A percentile compares a stretch with the other conserved stretches of the same genome.
These are phyloP conservation scores for Euwallacea fornicatus DNA, from an alignment of 1,140 invertebrate genomes.

Conservation along the genomic window DNA sequence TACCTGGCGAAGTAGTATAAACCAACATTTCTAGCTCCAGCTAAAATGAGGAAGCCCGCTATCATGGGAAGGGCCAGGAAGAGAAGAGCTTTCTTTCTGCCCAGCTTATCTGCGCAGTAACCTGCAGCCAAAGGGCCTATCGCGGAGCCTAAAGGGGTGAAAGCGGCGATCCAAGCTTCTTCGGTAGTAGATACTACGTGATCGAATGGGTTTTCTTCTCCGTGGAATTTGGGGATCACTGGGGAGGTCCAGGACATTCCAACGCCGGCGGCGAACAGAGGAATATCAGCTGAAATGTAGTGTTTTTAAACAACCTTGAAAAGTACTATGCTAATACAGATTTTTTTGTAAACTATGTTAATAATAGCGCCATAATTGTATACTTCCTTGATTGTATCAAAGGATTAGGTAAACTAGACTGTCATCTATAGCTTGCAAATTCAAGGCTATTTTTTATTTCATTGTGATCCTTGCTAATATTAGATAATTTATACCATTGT, in stretches of 20 bases:
- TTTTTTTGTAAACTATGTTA: too few species aligned
- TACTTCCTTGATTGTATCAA: too few species aligned
- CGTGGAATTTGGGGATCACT: slow-evolving; percentile 60
- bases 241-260: slow-evolving; percentile 70
- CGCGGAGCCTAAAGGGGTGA: slow-evolving; percentile 78
- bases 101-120: slow-evolving; percentile 52
- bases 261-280: slow-evolving; percentile 20
- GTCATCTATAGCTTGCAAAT: too few species aligned
- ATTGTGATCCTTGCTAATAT: too few species aligned
- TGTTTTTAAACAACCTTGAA: too few species aligned
- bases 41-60: slow-evolving; percentile 26
- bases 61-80: slow-evolving; percentile 51
- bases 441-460: too few species aligned
- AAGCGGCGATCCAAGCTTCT: slow-evolving; percentile 77
- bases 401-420: too few species aligned
- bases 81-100: slow-evolving; percentile 55
- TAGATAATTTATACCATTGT: too few species aligned
- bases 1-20: slow-evolving; percentile 31
- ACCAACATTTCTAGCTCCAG: slow-evolving; percentile 18
- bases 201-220: slow-evolving; percentile 46
- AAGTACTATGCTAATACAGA: too few species aligned
- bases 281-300: slow-evolving; percentile 28
- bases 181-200: slow-evolving; percentile 55
- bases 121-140: slow-evolving; percentile 48
- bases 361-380: too few species aligned